Evolutionary conservation across 2,113 vertebrate species (phyloP).

Genomic region (Chamaea fasciata): DNA sequence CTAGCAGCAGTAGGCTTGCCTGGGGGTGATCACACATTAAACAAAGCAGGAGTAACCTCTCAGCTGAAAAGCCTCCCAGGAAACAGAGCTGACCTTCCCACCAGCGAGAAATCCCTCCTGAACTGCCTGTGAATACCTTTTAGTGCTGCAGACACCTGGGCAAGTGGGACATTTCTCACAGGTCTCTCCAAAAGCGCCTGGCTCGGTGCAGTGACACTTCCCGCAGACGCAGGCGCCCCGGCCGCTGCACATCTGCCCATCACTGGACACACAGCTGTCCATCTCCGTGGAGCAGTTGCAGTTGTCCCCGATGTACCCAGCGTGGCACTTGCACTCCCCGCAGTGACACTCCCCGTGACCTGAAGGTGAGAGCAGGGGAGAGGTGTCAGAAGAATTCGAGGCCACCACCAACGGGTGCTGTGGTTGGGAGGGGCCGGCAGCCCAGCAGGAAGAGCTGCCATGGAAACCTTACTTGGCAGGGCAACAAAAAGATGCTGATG

Average conservation of each 20-base stretch:
- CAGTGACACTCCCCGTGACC: conserved; percentile 96
- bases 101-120: neutral
- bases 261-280: conserved; percentile 75
- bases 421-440: neutral
- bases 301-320: conserved; percentile 89
- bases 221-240: conserved; percentile 87
- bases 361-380: conserved; percentile 14
- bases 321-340: conserved; percentile 92
- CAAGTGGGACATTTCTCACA: conserved; percentile 97
- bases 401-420: rapidly evolving
- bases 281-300: conserved; percentile 93
- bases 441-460: neutral
- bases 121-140: conserved; percentile 74
- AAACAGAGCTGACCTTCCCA: neutral
- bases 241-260: conserved; percentile 89
- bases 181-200: conserved; percentile 89
- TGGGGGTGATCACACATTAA: neutral
- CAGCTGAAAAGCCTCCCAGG: neutral
- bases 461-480: neutral
- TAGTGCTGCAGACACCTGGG: conserved; percentile 88
- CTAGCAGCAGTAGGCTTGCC: neutral
- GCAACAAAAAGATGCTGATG: neutral
- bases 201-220: conserved; percentile 86
- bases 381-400: rapidly evolving
- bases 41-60: neutral